phyloP scores from a whole-genome alignment of 2,113 vertebrate species.

The Thunnus thynnus region DNA sequence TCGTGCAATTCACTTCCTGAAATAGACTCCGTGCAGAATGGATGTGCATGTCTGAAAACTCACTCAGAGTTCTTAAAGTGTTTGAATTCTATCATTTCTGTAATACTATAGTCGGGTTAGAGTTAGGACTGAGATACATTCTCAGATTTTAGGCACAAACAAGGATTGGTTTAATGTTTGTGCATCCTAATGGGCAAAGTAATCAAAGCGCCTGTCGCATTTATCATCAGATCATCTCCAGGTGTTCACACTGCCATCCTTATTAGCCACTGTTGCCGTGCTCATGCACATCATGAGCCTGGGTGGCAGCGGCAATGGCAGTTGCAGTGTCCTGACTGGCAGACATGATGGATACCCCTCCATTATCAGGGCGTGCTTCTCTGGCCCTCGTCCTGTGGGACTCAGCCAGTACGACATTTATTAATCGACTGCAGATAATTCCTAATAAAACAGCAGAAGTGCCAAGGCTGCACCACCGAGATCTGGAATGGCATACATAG shows the following conservation, averaged over 20 bases:
- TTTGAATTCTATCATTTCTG: neutral
- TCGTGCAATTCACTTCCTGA: slow-evolving; percentile 25
- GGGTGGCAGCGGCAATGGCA: slow-evolving; percentile 41
- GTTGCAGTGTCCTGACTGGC: slow-evolving; percentile 60
- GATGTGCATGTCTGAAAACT: slow-evolving; percentile 10
- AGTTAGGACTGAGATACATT: neutral
- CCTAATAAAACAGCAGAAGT: slow-evolving; percentile 71
- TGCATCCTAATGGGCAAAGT: slow-evolving; percentile 40
- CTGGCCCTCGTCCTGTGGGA: slow-evolving; percentile 61
- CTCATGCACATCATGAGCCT: slow-evolving; percentile 32
- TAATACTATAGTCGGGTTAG: neutral
- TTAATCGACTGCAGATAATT: slow-evolving; percentile 81
- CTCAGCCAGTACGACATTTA: slow-evolving; percentile 61
- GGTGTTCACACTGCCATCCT: slow-evolving; percentile 33
- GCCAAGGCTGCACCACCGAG: slow-evolving; percentile 42
- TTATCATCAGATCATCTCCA: slow-evolving; percentile 50
- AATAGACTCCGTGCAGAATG: slow-evolving; percentile 19
- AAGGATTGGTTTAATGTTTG: slow-evolving; percentile 53
- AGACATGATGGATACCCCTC: slow-evolving; percentile 78
- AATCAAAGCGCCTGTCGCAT: slow-evolving; percentile 36
- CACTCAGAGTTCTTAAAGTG: neutral
- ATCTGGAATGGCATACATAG: slow-evolving; percentile 46
- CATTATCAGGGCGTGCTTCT: slow-evolving; percentile 69
- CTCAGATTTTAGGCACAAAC: slow-evolving; percentile 4
- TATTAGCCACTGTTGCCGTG: slow-evolving; percentile 35